phyloP scores from a whole-genome alignment of 2,888 invertebrate genomes.

The Eupithecia tripunctaria region DNA sequence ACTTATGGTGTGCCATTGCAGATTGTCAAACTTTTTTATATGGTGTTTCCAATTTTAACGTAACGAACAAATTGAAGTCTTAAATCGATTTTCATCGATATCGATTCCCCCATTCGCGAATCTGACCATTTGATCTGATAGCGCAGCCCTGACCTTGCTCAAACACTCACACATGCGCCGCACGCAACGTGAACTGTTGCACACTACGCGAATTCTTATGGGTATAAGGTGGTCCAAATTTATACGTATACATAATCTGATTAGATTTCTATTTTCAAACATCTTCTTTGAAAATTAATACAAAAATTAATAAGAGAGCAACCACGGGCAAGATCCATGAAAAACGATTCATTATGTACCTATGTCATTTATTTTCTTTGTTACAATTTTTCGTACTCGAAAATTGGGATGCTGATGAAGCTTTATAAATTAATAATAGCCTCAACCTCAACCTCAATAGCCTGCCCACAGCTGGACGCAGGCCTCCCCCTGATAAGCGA shows the following conservation, averaged over 20 bases:
- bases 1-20: background rate
- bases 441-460: no score
- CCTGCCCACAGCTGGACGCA: no score
- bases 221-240: slow-evolving; percentile 1
- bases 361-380: background rate
- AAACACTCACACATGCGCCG: slow-evolving; percentile 73
- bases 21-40: background rate
- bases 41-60: background rate
- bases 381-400: background rate
- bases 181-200: slow-evolving; percentile 60
- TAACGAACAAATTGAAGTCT: background rate
- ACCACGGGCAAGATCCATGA: background rate
- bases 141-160: slow-evolving; percentile 82
- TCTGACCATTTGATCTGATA: slow-evolving; percentile 82
- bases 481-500: no score
- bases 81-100: slow-evolving; percentile 38
- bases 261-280: background rate
- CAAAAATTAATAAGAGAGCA: background rate
- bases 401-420: background rate
- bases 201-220: slow-evolving; percentile 46
- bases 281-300: background rate
- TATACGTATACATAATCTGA: background rate
- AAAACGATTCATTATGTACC: background rate
- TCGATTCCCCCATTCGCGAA: slow-evolving; percentile 69
- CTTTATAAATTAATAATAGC: background rate